These are phyloP conservation scores for Endotricha flammealis DNA, from an alignment of 2,888 invertebrate genomes.

Conservation along the genomic window DNA sequence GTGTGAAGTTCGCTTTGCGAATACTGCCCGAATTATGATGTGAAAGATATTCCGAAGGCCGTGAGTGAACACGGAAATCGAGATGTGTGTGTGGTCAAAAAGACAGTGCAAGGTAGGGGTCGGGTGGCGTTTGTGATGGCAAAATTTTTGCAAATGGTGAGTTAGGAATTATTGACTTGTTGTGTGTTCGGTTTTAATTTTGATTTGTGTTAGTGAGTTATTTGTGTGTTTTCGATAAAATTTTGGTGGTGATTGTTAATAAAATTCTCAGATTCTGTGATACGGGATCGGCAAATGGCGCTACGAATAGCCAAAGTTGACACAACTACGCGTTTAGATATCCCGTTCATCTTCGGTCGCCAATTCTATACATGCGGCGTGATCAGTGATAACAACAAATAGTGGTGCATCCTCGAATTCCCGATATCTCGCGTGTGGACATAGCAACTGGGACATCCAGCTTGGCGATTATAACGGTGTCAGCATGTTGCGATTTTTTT, in stretches of 20 bases:
- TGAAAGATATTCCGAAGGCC: constrained; percentile 82
- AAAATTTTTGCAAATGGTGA: constrained; percentile 87
- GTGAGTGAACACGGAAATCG: constrained; percentile 81
- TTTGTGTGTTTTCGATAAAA: constrained; percentile 56
- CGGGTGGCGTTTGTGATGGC: constrained; percentile 89
- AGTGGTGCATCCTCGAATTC: constrained; percentile 68
- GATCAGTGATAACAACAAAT: constrained; percentile 64
- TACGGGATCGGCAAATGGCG: constrained; percentile 77
- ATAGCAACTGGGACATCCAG: constrained; percentile 77
- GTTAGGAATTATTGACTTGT: constrained; percentile 76
- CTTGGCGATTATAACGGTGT: constrained; percentile 79
- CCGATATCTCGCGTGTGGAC: constrained; percentile 61
- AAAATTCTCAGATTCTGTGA: constrained; percentile 66
- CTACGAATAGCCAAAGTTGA: constrained; percentile 77
- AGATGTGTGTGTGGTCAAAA: constrained; percentile 80
- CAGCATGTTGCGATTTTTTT: constrained; percentile 80
- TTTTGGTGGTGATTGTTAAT: constrained; percentile 63
- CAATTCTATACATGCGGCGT: constrained; percentile 62
- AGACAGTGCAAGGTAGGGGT: constrained; percentile 86
- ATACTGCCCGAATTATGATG: constrained; percentile 79
- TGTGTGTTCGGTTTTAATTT: constrained; percentile 53
- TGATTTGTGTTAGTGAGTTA: constrained; percentile 62
- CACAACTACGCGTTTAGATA: constrained; percentile 77
- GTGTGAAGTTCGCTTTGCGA: constrained; percentile 79
- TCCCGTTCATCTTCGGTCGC: constrained; percentile 59